Base-by-base conservation (phyloP, 2,888 invertebrate genomes). In the Leucoptera coffeella region DNA sequence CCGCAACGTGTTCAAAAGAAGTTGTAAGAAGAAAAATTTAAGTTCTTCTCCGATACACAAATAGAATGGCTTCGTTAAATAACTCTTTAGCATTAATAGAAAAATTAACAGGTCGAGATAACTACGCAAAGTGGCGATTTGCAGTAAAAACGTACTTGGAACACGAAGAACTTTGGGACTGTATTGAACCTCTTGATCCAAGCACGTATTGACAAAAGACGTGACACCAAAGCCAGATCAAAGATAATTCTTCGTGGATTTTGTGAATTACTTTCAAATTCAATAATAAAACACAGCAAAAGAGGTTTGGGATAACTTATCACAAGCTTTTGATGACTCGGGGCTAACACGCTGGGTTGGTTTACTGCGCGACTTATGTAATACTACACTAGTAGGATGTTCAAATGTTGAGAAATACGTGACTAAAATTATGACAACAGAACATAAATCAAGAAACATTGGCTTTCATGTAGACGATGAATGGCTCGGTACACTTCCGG, bases 381-480 rank as follows among this genome's bases (percentile, higher is more conserved):
- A 13, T 4, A 33, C 35, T 4, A 12, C 26, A 7, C 15, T 35
- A 1, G 17, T 14, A 2, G 22, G 22, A 12, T 29, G 33, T 13
- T 14, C 15, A 22, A 26, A 19, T 14, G 14, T 29, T 12, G 31
- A 29, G 8, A 27, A 31, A 27, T 32, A 32, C 12, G 28, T 32
- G 3, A 33, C 21, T 7, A 30, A 30, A 24, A 28, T 30, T 7
- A 31, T 31, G 15, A 24, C 11, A 1, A 30, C 31, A 9, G 31
- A 31, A 2, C 30, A 31, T 7, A 32, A 30, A n/a, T 11, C 31
- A 2, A 2, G 29, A 10, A 32, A 30, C 17, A 32, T 35, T 7
- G 25, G 28, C 2, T 35, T 33, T 14, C 19, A 27, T 8, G 30
- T 31, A 4, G 33, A 32, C 14, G 34, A 36, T 15, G 34, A 31